These are phyloP conservation scores for Bradypodion ventrale DNA, from an alignment of 2,797 vertebrate species.

Conservation along the genomic window DNA sequence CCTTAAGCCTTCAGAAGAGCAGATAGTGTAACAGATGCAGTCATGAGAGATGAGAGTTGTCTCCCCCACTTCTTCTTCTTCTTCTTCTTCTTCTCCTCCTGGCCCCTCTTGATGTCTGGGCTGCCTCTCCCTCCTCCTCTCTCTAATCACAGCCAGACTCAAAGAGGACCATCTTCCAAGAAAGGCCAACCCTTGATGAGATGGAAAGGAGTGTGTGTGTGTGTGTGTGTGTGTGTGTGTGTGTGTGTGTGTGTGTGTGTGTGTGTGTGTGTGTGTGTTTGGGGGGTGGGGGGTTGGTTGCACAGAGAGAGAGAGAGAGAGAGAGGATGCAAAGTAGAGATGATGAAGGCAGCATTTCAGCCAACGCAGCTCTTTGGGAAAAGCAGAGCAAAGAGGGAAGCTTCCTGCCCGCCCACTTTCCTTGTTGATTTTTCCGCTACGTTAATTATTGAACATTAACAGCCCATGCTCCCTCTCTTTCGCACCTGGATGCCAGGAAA, in stretches of 20 bases:
- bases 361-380: not conserved
- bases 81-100: too few relatives aligned
- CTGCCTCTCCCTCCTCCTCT: not conserved
- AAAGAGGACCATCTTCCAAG: not conserved
- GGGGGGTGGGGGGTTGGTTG: too few relatives aligned
- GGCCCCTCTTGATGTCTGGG: not conserved
- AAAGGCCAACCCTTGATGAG: not conserved
- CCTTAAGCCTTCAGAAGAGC: not conserved
- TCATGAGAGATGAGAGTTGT: not conserved
- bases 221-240: too few relatives aligned
- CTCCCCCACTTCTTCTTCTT: too few relatives aligned
- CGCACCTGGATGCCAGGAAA: not conserved
- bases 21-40: constrained; percentile 6
- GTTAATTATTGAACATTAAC: not conserved
- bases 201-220: too few relatives aligned
- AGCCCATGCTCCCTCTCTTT: too few relatives aligned
- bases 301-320: too few relatives aligned
- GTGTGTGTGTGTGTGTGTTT: too few relatives aligned
- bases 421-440: not conserved
- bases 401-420: not conserved
- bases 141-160: not conserved
- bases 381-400: too few relatives aligned
- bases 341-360: not conserved
- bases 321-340: not conserved
- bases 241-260: too few relatives aligned